Conservation (phyloP, 2,888 invertebrate species). For the Lasiommata megera region DNA sequence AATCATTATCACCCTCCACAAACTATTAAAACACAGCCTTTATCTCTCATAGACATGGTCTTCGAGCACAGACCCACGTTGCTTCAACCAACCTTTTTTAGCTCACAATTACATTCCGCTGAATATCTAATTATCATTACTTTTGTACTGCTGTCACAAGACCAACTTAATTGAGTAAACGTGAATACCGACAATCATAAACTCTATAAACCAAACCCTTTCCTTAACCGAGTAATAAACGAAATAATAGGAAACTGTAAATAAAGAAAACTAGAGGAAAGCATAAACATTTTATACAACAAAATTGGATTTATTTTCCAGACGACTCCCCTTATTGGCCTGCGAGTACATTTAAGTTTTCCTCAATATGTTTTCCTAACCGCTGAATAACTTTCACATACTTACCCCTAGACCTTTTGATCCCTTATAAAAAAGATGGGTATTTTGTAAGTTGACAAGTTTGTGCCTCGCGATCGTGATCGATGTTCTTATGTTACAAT, state of each 20-base stretch:
- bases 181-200: too few relatives aligned
- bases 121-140: too few relatives aligned
- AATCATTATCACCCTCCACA: too few relatives aligned
- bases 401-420: slow-evolving; percentile 13
- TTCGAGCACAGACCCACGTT: too few relatives aligned
- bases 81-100: too few relatives aligned
- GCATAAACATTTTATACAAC: slow-evolving; percentile 1
- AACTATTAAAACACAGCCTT: too few relatives aligned
- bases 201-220: too few relatives aligned
- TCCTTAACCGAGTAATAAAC: background rate
- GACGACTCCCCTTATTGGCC: slow-evolving; percentile 5
- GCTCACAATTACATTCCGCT: too few relatives aligned
- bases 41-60: too few relatives aligned
- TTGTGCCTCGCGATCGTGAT: background rate
- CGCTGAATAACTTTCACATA: slow-evolving; percentile 12
- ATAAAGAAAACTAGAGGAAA: slow-evolving; percentile 4
- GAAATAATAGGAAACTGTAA: background rate
- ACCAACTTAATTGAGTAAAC: too few relatives aligned
- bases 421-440: slow-evolving; percentile 3
- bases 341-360: slow-evolving; percentile 10
- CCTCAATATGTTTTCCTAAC: slow-evolving; percentile 18
- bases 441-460: slow-evolving; percentile 2
- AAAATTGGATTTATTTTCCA: slow-evolving; percentile 13
- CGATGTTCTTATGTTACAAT: too few relatives aligned
- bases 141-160: too few relatives aligned